A percentile compares a stretch with the other conserved stretches of the same genome.
Conservation (phyloP, 2,113 vertebrate species). For the Peromyscus californicus region DNA sequence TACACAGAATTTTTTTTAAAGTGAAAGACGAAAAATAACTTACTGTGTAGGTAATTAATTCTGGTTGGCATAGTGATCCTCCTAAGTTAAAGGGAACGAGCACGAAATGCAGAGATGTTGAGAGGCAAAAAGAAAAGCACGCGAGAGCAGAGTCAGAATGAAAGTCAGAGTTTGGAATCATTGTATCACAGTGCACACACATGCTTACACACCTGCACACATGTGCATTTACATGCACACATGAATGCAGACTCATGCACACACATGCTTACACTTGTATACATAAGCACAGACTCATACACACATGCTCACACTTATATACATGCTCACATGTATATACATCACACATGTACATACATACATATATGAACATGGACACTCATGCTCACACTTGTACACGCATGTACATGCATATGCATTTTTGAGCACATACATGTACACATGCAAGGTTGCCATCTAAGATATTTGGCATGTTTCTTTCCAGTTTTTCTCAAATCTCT, state of each 20-base stretch:
- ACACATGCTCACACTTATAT: neutral
- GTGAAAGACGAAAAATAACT: conserved; percentile 86
- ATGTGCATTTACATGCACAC: neutral
- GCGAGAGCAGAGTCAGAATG: conserved; percentile 55
- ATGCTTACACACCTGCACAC: neutral
- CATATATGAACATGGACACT: neutral
- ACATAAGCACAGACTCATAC: neutral
- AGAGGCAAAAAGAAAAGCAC: conserved; percentile 65
- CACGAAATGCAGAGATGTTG: conserved; percentile 81
- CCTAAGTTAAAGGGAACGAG: conserved; percentile 88
- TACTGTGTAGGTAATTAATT: conserved; percentile 92
- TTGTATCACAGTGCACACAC: neutral
- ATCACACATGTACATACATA: neutral
- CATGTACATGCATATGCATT: neutral
- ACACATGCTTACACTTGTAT: neutral
- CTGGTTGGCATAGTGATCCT: conserved; percentile 92
- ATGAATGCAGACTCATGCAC: neutral
- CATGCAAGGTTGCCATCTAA: neutral
- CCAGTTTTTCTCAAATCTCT: neutral
- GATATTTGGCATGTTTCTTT: neutral
- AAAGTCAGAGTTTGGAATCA: conserved; percentile 46
- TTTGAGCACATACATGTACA: neutral
- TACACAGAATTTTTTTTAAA: neutral
- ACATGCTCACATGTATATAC: neutral
- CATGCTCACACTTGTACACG: neutral